Conservation (phyloP, 2,888 invertebrate species). For the Psylliodes chrysocephalus region DNA sequence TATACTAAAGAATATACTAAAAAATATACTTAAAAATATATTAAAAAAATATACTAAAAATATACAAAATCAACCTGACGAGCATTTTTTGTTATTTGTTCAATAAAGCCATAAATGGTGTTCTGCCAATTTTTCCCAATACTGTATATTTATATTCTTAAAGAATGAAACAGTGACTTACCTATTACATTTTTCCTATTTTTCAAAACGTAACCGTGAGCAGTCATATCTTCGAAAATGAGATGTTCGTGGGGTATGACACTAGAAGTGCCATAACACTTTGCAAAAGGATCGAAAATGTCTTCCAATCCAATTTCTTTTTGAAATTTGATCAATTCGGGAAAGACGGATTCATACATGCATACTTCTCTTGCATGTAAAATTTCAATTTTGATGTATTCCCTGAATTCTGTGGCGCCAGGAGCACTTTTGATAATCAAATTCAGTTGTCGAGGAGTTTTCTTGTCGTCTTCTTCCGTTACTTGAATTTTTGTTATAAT, state of each 20-base stretch:
- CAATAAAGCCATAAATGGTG: too few relatives aligned
- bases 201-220: slow-evolving; percentile 24
- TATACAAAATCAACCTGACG: too few relatives aligned
- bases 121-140: too few relatives aligned
- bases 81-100: too few relatives aligned
- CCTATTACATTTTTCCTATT: slow-evolving; percentile 21
- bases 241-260: slow-evolving; percentile 26
- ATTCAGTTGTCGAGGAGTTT: slow-evolving; percentile 25
- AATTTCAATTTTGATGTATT: slow-evolving; percentile 30
- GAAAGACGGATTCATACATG: slow-evolving; percentile 27
- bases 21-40: too few relatives aligned
- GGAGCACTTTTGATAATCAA: slow-evolving; percentile 34
- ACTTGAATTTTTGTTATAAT: slow-evolving; percentile 44
- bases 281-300: slow-evolving; percentile 18
- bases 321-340: slow-evolving; percentile 20
- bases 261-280: slow-evolving; percentile 12
- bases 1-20: too few relatives aligned
- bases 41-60: too few relatives aligned
- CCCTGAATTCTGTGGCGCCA: slow-evolving; percentile 27
- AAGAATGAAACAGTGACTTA: too few relatives aligned
- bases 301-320: slow-evolving; percentile 5
- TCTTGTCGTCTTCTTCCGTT: slow-evolving; percentile 27
- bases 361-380: slow-evolving; percentile 25
- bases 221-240: slow-evolving; percentile 31
- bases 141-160: too few relatives aligned